These are phyloP conservation scores for Pedionomus torquatus DNA, from an alignment of 2,113 vertebrate genomes.

Conservation along the genomic window DNA sequence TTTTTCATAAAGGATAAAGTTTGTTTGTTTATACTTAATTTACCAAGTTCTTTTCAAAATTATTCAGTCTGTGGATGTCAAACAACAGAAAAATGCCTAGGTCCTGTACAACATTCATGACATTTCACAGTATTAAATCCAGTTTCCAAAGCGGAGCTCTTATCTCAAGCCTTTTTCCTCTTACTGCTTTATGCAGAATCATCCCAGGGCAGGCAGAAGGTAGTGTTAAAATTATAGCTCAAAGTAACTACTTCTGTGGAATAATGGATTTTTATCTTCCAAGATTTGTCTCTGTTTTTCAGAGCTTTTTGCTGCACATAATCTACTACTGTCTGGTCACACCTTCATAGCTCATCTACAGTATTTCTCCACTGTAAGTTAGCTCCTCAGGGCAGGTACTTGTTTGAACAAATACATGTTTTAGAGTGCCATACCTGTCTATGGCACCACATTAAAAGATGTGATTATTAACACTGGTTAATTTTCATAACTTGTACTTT, in stretches of 20 bases:
- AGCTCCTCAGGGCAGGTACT: slow-evolving; percentile 10
- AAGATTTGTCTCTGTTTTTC: background rate
- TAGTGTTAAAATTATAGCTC: background rate
- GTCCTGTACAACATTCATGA: background rate
- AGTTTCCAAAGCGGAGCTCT: background rate
- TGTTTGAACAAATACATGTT: background rate
- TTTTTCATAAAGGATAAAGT: background rate
- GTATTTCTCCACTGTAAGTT: background rate
- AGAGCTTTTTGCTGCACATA: background rate
- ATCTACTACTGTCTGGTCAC: background rate
- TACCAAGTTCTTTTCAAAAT: background rate
- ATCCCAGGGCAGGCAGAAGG: background rate
- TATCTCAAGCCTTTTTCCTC: background rate
- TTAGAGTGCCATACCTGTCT: background rate
- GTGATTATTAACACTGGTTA: background rate
- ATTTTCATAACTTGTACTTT: slow-evolving; percentile 17
- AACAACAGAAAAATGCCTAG: background rate
- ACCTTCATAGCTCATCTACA: background rate
- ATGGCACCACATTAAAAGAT: slow-evolving; percentile 26
- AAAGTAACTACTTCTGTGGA: background rate
- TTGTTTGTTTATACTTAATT: background rate
- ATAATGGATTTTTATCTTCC: background rate
- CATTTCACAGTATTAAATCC: background rate
- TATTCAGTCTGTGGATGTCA: background rate
- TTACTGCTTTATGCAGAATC: background rate